These are phyloP conservation scores for Lerista edwardsae DNA, from an alignment of 2,797 vertebrate genomes.

Conservation along the genomic window DNA sequence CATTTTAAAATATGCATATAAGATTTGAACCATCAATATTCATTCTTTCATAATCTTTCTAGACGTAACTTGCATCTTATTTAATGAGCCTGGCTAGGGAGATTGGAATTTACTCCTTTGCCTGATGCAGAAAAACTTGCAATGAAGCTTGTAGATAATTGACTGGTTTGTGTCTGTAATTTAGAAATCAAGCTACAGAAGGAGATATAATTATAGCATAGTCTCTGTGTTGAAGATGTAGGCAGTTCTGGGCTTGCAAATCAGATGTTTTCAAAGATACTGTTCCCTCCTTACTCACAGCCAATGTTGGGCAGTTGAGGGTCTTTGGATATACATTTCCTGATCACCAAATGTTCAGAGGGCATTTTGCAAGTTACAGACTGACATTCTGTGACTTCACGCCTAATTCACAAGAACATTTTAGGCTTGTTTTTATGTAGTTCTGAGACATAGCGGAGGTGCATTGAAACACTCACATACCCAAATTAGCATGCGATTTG, in stretches of 20 bases:
- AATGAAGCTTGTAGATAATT: constrained; percentile 14
- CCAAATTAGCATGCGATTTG: too few species aligned
- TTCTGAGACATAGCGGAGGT: too few species aligned
- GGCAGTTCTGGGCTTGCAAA: constrained; percentile 6
- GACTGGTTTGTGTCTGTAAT: constrained; percentile 13
- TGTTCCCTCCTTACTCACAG: not conserved
- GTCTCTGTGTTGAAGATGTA: not conserved
- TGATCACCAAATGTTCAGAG: not conserved
- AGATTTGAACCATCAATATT: not conserved
- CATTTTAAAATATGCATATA: not conserved
- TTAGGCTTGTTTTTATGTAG: not conserved
- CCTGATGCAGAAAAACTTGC: not conserved
- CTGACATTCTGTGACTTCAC: not conserved
- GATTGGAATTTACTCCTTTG: not conserved
- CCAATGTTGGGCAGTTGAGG: not conserved
- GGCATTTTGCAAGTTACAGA: not conserved
- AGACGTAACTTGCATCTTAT: constrained; percentile 1
- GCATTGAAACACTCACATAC: too few species aligned
- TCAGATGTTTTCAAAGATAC: constrained; percentile 10
- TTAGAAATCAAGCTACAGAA: constrained; percentile 10
- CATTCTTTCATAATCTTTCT: not conserved
- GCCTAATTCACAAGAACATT: not conserved
- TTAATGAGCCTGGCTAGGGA: not conserved
- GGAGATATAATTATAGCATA: constrained; percentile 21
- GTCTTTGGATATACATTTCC: not conserved